Conservation (phyloP, 2,797 vertebrate species). For the Lateolabrax maculatus region DNA sequence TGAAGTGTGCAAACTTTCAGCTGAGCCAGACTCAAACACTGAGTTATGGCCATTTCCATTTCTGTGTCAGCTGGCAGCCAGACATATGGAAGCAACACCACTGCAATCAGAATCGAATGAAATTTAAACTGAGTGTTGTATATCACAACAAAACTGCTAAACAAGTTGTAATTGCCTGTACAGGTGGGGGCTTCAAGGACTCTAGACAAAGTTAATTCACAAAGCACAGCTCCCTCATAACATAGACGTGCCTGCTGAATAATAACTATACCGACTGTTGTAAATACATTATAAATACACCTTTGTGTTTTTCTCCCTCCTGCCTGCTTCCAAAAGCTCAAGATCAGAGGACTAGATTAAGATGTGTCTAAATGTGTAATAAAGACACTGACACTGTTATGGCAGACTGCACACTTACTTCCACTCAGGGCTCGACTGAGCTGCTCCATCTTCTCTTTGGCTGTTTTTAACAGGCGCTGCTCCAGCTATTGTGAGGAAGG, state of each 20-base stretch:
- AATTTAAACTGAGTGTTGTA: conserved; percentile 16
- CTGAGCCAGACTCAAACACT: conserved; percentile 10
- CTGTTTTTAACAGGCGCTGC: conserved; percentile 97
- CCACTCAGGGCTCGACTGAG: conserved; percentile 95
- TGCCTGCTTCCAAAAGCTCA: conserved; percentile 23
- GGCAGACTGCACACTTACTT: conserved; percentile 86
- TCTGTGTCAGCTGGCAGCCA: conserved; percentile 13
- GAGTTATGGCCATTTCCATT: conserved; percentile 27
- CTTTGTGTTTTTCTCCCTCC: conserved; percentile 17
- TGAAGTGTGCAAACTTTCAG: conserved; percentile 13
- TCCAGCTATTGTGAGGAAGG: conserved; percentile 89
- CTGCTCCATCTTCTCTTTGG: conserved; percentile 99
- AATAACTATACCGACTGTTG: conserved; percentile 21
- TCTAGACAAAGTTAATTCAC: conserved; percentile 25
- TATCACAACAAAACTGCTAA: conserved; percentile 20
- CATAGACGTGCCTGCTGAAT: conserved; percentile 32
- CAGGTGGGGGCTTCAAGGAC: conserved; percentile 25
- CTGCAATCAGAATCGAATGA: conserved; percentile 18
- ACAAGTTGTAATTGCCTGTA: conserved; percentile 23
- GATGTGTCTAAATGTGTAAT: conserved; percentile 44
- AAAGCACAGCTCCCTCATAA: conserved; percentile 31
- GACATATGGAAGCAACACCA: background rate
- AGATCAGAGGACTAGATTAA: conserved; percentile 49
- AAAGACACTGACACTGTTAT: conserved; percentile 51
- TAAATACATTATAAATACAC: conserved; percentile 47